phyloP scores from a whole-genome alignment of 2,797 vertebrate genomes.

The Hoplostethus atlanticus region DNA sequence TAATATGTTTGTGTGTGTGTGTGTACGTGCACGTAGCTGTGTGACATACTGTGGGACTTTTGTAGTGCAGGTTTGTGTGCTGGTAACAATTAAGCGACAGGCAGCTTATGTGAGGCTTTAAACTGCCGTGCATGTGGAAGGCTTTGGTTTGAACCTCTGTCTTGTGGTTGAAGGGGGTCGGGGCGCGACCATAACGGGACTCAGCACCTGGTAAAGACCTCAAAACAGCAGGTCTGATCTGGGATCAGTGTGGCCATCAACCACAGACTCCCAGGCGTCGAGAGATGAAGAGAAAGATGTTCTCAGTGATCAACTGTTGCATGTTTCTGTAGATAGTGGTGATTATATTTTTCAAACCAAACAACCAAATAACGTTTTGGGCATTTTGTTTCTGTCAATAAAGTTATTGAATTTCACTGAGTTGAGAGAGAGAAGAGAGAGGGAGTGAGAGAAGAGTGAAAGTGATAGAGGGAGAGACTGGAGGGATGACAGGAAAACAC shows the following conservation, averaged over 20 bases:
- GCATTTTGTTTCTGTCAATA: no score
- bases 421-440: background rate
- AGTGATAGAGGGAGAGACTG: no score
- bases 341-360: no score
- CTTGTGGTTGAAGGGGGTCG: background rate
- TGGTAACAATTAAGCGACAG: conserved; percentile 78
- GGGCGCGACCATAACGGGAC: conserved; percentile 27
- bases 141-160: background rate
- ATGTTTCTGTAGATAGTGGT: no score
- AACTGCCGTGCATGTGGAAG: conserved; percentile 33
- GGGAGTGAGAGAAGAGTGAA: background rate
- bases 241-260: conserved; percentile 54
- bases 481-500: background rate
- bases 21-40: conserved; percentile 19
- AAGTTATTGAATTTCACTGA: no score
- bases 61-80: conserved; percentile 64
- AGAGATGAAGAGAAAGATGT: background rate
- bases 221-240: conserved; percentile 31
- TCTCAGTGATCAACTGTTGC: no score
- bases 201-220: conserved; percentile 43
- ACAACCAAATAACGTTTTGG: no score
- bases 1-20: conserved; percentile 26
- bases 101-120: conserved; percentile 70
- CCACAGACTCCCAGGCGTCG: conserved; percentile 30
- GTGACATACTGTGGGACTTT: conserved; percentile 49